These are phyloP conservation scores for Plectus sambesii DNA, from an alignment of 1,140 invertebrate genomes.

Conservation along the genomic window DNA sequence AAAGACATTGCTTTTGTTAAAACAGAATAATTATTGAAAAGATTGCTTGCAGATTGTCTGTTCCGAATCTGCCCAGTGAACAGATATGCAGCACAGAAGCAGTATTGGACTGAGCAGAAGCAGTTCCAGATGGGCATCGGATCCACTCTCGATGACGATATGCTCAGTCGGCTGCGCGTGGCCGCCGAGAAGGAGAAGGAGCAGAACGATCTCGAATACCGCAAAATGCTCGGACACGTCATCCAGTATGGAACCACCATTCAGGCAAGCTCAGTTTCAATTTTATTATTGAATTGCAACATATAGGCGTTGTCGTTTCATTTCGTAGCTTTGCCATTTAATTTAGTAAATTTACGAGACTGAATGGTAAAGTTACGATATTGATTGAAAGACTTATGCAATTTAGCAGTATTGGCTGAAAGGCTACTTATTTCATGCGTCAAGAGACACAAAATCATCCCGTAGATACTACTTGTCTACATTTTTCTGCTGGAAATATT, in stretches of 20 bases:
- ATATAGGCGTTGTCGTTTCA: too few relatives aligned
- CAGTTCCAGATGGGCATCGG: conserved; percentile 61
- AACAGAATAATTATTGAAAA: too few relatives aligned
- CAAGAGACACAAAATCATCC: too few relatives aligned
- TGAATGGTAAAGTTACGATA: too few relatives aligned
- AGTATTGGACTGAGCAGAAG: conserved; percentile 97
- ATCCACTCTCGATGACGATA: conserved; percentile 58
- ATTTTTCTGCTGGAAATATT: too few relatives aligned
- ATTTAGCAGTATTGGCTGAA: too few relatives aligned
- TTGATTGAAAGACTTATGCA: too few relatives aligned
- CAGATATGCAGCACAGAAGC: conserved; percentile 96
- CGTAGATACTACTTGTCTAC: too few relatives aligned
- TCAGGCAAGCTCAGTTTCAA: conserved; percentile 65
- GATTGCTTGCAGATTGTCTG: conserved; percentile 69
- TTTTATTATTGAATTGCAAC: too few relatives aligned
- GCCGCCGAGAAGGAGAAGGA: conserved; percentile 45
- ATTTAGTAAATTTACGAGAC: too few relatives aligned
- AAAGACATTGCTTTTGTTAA: background rate
- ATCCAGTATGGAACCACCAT: conserved; percentile 91
- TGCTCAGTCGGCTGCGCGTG: conserved; percentile 85
- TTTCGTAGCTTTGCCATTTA: too few relatives aligned
- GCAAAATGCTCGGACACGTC: conserved; percentile 76
- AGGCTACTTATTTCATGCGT: too few relatives aligned
- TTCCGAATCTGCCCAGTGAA: conserved; percentile 99
- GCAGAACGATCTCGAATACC: conserved; percentile 61